Evolutionary conservation across 2,113 vertebrate species (phyloP).

Genomic region (Tragelaphus scriptus): DNA sequence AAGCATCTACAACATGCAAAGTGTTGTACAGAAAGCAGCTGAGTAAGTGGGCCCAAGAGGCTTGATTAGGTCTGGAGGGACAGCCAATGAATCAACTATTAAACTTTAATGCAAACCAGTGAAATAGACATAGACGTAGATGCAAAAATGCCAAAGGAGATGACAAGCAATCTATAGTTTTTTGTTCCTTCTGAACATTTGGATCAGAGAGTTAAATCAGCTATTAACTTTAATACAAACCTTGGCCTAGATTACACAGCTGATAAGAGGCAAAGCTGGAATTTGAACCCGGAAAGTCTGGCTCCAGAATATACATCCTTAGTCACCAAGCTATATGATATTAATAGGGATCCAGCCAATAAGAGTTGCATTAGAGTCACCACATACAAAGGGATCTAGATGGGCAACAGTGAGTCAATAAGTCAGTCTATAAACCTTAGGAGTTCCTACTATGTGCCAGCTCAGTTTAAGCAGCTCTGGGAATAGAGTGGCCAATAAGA

Average conservation of each 20-base stretch:
- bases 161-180: not conserved
- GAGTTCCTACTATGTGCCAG: not conserved
- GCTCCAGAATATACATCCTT: not conserved
- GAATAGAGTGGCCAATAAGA: not conserved
- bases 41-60: not conserved
- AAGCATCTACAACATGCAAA: not conserved
- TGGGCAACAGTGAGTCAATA: not conserved
- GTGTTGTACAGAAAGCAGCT: not conserved
- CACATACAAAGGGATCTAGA: not conserved
- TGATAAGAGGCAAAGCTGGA: not conserved
- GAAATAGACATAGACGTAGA: not conserved
- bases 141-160: not conserved
- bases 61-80: not conserved
- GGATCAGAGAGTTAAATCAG: not conserved
- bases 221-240: not conserved
- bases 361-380: not conserved
- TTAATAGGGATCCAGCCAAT: not conserved
- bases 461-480: not conserved
- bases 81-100: accelerated
- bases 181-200: not conserved
- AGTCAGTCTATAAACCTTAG: not conserved
- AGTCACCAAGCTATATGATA: not conserved
- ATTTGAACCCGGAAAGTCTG: not conserved
- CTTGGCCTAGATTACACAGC: not conserved
- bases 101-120: not conserved